Evolutionary conservation across 2,113 vertebrate genomes (phyloP).

Genomic region (Geothlypis trichas): DNA sequence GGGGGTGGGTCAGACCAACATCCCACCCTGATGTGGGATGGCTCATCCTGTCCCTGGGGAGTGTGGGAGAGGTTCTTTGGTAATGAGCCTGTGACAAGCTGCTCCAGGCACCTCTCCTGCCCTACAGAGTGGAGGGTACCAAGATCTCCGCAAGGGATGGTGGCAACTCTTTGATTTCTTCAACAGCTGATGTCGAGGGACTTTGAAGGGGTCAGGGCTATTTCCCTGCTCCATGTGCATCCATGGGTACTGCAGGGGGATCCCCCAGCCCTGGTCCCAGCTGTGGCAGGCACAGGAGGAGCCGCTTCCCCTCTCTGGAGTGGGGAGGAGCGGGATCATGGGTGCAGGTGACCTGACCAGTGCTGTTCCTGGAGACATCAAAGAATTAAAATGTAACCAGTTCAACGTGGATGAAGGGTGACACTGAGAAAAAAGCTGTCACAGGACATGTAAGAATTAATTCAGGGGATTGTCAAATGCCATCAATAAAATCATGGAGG

Average conservation of each 20-base stretch:
- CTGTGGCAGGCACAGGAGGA: fast-evolving
- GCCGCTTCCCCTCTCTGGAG: neutral
- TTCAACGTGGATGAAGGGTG: neutral
- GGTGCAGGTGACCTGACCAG: neutral
- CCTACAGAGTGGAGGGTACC: fast-evolving
- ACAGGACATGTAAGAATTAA: neutral
- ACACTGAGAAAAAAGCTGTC: neutral
- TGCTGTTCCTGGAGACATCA: neutral
- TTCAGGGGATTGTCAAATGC: neutral
- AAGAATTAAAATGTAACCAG: neutral
- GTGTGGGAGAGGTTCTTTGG: neutral
- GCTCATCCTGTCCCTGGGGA: neutral
- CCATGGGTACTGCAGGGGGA: fast-evolving
- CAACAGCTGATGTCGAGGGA: neutral
- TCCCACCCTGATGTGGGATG: neutral
- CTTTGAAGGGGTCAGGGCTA: neutral
- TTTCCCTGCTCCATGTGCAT: neutral
- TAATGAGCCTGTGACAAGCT: neutral
- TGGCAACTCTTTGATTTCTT: neutral
- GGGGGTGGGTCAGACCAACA: neutral
- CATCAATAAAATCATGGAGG: fast-evolving
- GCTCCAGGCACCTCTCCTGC: neutral
- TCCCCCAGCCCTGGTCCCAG: fast-evolving
- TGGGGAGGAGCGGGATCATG: fast-evolving
- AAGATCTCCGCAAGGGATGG: neutral